Percentiles rank a stretch among this genome's conserved stretches.
phyloP scores from a whole-genome alignment of 2,888 invertebrate species.

The Iphiclides podalirius region DNA sequence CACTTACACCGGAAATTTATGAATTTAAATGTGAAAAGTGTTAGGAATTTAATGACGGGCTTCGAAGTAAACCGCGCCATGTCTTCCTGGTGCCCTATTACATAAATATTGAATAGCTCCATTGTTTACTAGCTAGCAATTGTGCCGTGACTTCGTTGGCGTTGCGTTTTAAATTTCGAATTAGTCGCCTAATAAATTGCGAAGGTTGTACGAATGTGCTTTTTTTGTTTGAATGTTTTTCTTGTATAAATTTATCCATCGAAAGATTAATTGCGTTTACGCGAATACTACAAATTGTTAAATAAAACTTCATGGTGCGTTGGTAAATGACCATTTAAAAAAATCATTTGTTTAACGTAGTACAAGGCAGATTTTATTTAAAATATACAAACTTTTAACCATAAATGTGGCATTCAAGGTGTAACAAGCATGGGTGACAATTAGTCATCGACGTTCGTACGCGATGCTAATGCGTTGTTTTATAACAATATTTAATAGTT shows the following conservation, averaged over 20 bases:
- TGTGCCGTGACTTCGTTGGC: conserved; percentile 45
- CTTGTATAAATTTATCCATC: too few species aligned
- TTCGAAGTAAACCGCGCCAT: conserved; percentile 54
- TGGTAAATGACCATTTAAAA: too few species aligned
- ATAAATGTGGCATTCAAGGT: conserved; percentile 4
- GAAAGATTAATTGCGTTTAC: too few species aligned
- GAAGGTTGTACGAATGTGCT: too few species aligned
- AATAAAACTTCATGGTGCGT: too few species aligned
- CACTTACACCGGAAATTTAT: conserved; percentile 77
- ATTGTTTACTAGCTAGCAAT: conserved; percentile 49
- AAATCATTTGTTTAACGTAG: too few species aligned
- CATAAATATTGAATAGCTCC: conserved; percentile 61
- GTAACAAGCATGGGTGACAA: conserved; percentile 11
- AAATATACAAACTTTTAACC: too few species aligned
- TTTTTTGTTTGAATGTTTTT: too few species aligned
- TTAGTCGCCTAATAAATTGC: too few species aligned
- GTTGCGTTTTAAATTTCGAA: conserved; percentile 34
- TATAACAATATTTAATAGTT: conserved; percentile 37
- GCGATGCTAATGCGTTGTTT: conserved; percentile 24
- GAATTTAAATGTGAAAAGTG: conserved; percentile 79
- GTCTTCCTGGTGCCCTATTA: conserved; percentile 56
- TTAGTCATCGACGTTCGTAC: conserved; percentile 14
- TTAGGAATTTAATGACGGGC: conserved; percentile 74
- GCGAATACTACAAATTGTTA: too few species aligned
- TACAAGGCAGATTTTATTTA: too few species aligned